Base-by-base conservation (phyloP, 2,888 invertebrate genomes). In the Drosophila atroscutellata region DNA sequence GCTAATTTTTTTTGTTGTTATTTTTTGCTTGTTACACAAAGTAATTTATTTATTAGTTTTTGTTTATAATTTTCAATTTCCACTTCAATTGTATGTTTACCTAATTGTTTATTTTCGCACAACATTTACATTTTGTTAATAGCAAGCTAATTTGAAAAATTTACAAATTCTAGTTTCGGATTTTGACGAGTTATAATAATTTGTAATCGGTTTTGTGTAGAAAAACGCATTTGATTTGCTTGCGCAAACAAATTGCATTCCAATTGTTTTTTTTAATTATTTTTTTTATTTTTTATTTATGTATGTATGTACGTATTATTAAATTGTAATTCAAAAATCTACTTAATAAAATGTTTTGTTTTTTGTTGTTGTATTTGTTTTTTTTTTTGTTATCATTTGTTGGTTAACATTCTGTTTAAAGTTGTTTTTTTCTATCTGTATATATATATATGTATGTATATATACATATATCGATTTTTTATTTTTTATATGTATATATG, bases 281-380 rank as follows among this genome's bases (percentile, higher is more conserved):
- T 58, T 37, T 20, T 71, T 32, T 24, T 34, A 61, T 34, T 34
- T 32, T 11, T 58, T 55, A 47, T 63, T 50, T 66, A 36, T 75
- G 50, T 83, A 47, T 73, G 61, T 75, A 59, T 72, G 45, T 69
- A 69, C 62, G 78, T 79, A 66, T 61, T 71, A 77, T 80, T 81
- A 76, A 77, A 79, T 83, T 74, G 26, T 83, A 89, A 88, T 88
- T 85, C 81, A 81, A 86, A 84, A 90, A 84, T 86, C 90, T 91
- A 91, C 91, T 91, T 91, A 89, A 85, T 86, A 87, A 91, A 88
- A 88, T 83, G 68, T 70, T 63, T 62, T 78, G 58, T 50, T 77
- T 67, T 68, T 71, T 42, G 3, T 30, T 32, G 30, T 32, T 30
- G 30, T 30, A 24, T 28, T 28, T 28, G 5, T 45, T 3, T 74